A percentile compares a stretch with the other conserved stretches of the same genome.
Evolutionary conservation across 2,113 vertebrate species (phyloP).

Genomic region (Peromyscus leucopus): DNA sequence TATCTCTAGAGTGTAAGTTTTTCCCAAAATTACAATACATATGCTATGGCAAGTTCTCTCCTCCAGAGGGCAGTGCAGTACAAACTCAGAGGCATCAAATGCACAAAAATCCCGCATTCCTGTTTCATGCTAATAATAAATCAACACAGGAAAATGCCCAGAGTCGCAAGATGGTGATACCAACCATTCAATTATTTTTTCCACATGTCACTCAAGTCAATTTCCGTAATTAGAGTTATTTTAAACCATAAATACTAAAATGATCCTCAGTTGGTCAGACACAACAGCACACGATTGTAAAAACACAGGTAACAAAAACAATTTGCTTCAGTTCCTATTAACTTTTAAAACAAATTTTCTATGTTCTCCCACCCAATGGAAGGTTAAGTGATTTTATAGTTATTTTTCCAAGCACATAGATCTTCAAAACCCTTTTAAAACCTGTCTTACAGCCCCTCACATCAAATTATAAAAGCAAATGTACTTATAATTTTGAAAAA

Average conservation of each 20-base stretch:
- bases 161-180: background rate
- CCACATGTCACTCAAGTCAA: background rate
- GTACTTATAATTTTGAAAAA: background rate
- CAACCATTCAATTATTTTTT: slow-evolving; percentile 42
- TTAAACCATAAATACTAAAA: slow-evolving; percentile 37
- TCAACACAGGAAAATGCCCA: background rate
- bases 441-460: background rate
- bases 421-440: slow-evolving; percentile 44
- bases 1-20: background rate
- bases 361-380: background rate
- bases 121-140: slow-evolving; percentile 20
- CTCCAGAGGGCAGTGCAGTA: slow-evolving; percentile 86
- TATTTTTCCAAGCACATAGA: background rate
- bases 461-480: background rate
- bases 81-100: slow-evolving; percentile 66
- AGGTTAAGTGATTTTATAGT: background rate
- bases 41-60: background rate
- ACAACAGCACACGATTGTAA: background rate
- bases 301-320: background rate
- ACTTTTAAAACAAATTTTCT: background rate
- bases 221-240: slow-evolving; percentile 20
- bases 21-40: slow-evolving; percentile 31
- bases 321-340: background rate
- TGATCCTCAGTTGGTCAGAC: background rate
- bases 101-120: background rate